phyloP scores from a whole-genome alignment of 1,140 invertebrate species.

The Liolophura sinensis region DNA sequence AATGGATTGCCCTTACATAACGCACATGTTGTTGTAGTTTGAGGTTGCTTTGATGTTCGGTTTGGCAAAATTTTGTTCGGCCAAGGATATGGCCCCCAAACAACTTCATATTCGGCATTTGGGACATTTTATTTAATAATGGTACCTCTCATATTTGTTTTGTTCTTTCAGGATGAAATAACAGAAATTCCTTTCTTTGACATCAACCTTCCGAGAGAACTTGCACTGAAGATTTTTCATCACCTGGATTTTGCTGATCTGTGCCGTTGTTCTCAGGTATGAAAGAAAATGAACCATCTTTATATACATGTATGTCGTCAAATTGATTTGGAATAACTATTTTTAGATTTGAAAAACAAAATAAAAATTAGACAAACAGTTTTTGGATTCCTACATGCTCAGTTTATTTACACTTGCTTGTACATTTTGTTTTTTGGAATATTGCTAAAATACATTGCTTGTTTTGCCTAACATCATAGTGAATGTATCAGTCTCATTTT shows the following conservation, averaged over 20 bases:
- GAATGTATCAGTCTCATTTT: too few relatives aligned
- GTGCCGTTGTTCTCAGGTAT: conserved; percentile 53
- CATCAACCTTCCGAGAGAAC: conserved; percentile 43
- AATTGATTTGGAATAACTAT: background rate
- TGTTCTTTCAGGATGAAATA: conserved; percentile 51
- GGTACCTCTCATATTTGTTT: conserved; percentile 6
- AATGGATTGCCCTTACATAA: too few relatives aligned
- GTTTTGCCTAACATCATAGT: too few relatives aligned
- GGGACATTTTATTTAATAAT: too few relatives aligned
- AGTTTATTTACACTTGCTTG: background rate
- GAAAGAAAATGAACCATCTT: background rate
- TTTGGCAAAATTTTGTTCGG: too few relatives aligned
- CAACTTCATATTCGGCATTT: too few relatives aligned
- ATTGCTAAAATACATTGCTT: too few relatives aligned
- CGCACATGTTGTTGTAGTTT: too few relatives aligned
- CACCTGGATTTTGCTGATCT: conserved; percentile 42
- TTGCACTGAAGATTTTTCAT: conserved; percentile 53
- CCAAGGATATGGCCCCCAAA: too few relatives aligned
- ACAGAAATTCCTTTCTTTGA: conserved; percentile 58
- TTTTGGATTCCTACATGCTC: background rate
- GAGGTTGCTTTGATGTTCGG: too few relatives aligned
- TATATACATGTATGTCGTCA: background rate
- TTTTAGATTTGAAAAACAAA: background rate
- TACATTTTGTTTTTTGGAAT: background rate
- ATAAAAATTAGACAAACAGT: background rate